phyloP scores from a whole-genome alignment of 2,113 vertebrate genomes.

The Varanus komodoensis region DNA sequence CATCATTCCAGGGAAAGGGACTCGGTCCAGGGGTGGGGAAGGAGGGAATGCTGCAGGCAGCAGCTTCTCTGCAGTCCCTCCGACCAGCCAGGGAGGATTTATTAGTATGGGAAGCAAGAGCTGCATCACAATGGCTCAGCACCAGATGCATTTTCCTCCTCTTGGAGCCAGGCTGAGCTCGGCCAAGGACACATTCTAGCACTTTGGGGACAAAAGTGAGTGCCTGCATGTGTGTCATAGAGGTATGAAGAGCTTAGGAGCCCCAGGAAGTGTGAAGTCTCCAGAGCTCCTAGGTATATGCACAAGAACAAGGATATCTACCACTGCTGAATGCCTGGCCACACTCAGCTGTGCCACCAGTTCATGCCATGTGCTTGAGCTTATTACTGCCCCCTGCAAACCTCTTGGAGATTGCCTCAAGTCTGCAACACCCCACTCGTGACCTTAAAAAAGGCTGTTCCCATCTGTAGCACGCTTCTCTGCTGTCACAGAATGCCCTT shows the following conservation, averaged over 20 bases:
- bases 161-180: background rate
- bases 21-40: background rate
- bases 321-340: background rate
- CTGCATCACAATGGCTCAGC: background rate
- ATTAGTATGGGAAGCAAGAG: slow-evolving; percentile 11
- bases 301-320: background rate
- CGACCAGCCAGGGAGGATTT: background rate
- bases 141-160: background rate
- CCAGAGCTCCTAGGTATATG: no score
- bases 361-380: background rate
- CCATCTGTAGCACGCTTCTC: background rate
- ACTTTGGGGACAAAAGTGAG: background rate
- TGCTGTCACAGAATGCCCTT: background rate
- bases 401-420: background rate
- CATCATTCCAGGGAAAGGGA: background rate
- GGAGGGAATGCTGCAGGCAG: background rate
- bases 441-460: background rate
- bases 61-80: background rate
- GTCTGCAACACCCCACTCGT: background rate
- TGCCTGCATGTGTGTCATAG: background rate
- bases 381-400: background rate
- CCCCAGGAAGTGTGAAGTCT: background rate
- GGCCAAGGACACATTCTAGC: slow-evolving; percentile 3
- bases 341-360: background rate
- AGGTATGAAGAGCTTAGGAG: background rate